Conservation (phyloP, 2,888 invertebrate genomes). For the Synanthedon formicaeformis region DNA sequence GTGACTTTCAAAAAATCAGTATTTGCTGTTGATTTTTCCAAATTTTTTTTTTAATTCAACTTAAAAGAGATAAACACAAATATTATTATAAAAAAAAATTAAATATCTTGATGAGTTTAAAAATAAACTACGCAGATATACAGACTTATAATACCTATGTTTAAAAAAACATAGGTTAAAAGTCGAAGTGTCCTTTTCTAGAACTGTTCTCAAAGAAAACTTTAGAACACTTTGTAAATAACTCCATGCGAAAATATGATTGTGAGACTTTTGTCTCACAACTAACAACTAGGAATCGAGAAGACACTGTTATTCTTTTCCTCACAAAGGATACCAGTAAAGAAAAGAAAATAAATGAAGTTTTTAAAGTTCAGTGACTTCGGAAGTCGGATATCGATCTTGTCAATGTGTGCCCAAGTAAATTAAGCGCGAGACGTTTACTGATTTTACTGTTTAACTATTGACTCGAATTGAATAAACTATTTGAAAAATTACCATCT, state of each 20-base stretch:
- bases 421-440: neutral
- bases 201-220: neutral
- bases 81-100: too few species aligned
- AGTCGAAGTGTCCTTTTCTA: neutral
- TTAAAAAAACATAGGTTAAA: too few species aligned
- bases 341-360: neutral
- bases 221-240: neutral
- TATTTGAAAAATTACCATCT: neutral
- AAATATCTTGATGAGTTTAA: too few species aligned
- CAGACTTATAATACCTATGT: too few species aligned
- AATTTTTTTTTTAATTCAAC: too few species aligned
- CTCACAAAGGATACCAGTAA: too few species aligned
- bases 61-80: too few species aligned
- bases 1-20: conserved; percentile 9
- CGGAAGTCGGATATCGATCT: neutral
- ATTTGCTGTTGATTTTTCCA: conserved; percentile 20
- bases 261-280: neutral
- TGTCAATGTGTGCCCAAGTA: neutral
- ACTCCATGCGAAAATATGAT: neutral
- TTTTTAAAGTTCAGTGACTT: neutral
- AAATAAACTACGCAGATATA: too few species aligned
- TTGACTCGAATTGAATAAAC: neutral
- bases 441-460: neutral
- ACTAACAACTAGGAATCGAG: too few species aligned
- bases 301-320: too few species aligned